These are phyloP conservation scores for Encarsia formosa DNA, from an alignment of 2,888 invertebrate species.

Conservation along the genomic window DNA sequence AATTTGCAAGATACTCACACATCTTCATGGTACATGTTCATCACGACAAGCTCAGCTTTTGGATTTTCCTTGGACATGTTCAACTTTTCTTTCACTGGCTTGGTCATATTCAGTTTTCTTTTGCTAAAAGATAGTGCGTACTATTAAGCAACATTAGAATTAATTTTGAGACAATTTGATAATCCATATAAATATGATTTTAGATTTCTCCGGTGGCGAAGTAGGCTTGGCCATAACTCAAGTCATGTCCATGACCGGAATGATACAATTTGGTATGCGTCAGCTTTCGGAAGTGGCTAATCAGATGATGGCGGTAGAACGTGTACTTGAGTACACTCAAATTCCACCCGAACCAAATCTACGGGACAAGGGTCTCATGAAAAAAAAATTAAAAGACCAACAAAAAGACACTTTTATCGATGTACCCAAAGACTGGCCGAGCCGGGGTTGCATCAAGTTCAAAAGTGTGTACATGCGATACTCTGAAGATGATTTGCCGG, in stretches of 20 bases:
- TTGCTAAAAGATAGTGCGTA: slow-evolving; percentile 48
- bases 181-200: slow-evolving; percentile 46
- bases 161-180: slow-evolving; percentile 55
- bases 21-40: slow-evolving; percentile 59
- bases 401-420: slow-evolving; percentile 10
- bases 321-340: slow-evolving; percentile 75
- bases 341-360: slow-evolving; percentile 58
- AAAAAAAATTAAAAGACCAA: not conserved
- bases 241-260: slow-evolving; percentile 49
- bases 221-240: slow-evolving; percentile 52
- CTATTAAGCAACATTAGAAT: not conserved
- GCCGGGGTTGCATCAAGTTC: slow-evolving; percentile 40
- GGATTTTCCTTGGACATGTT: slow-evolving; percentile 64
- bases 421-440: slow-evolving; percentile 40
- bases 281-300: slow-evolving; percentile 79
- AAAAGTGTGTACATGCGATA: slow-evolving; percentile 51
- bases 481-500: slow-evolving; percentile 49
- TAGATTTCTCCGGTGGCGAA: slow-evolving; percentile 42
- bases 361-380: slow-evolving; percentile 29
- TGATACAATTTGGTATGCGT: slow-evolving; percentile 75
- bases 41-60: slow-evolving; percentile 61
- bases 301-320: slow-evolving; percentile 76
- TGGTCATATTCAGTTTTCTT: slow-evolving; percentile 64
- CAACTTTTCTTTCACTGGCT: slow-evolving; percentile 58
- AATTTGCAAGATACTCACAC: slow-evolving; percentile 67